Evolutionary conservation across 2,113 vertebrate species (phyloP), one percentile per base, ranked within the genome.

Genomic region (Carassius carassius): DNA sequence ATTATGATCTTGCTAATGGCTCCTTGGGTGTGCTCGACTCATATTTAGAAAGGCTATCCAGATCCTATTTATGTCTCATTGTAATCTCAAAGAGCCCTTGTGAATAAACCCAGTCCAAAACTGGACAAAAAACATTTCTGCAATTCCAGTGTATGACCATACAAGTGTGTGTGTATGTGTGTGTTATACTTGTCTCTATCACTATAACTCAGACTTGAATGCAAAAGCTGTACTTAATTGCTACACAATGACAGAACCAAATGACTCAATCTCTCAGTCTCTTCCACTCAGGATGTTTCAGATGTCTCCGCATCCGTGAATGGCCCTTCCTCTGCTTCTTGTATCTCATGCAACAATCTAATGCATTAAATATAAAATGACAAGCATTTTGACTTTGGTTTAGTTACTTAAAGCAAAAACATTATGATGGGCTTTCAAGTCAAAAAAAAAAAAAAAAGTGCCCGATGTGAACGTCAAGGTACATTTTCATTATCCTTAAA

Each of bases 341-440:
- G 51, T 63, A 56, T 72, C 49, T 17, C 81, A 17, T 76, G 70
- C 17, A 78, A 32, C 37, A 37, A 12, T 73, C 17, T 35, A 13
- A 86, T 8, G 25, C 49, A 63, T 78, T 79, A 79, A 83, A 83
- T 78, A 41, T 79, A 60, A 16, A 81, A 74, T 83, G 51, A 79
- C 44, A 35, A 65, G 67, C 75, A 78, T 70, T 62, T 76, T 58
- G 1, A 58, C 17, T 78, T 58, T 58, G 16, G 5, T 78, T 49
- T 44, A 7, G n/a, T 19, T 49, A 81, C 44, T 67, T 16, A 32
- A 23, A 67, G 23, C 44, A 65, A 25, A 60, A 47, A 67, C 44
- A 67, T 47, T 32, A 35, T 32, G 17, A 67, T 51, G 41, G 62
- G 62, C 78, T 81, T 81, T 63, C 29, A 32, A 49, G 62, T 32